phyloP scores from a whole-genome alignment of 2,888 invertebrate genomes.

The Caenorhabditis afra region DNA sequence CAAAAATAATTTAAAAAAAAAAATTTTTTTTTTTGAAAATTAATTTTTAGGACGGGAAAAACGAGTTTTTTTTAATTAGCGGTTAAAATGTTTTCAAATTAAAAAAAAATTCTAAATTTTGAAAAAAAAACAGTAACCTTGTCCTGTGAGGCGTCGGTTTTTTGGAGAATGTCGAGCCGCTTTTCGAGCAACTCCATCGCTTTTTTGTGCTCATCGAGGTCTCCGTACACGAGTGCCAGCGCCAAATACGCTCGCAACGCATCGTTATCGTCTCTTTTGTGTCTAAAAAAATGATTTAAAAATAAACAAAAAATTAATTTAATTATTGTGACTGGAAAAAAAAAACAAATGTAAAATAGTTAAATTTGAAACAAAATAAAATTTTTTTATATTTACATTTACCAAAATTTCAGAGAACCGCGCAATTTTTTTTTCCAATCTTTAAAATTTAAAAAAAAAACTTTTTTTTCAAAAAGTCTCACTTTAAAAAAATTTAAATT shows the following conservation, averaged over 20 bases:
- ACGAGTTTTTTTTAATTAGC: background rate
- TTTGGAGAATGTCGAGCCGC: conserved; percentile 22
- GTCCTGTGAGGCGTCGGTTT: conserved; percentile 5
- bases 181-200: conserved; percentile 24
- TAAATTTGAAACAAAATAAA: too few species aligned
- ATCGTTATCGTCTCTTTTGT: conserved; percentile 31
- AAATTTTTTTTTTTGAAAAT: background rate
- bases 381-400: background rate
- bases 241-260: conserved; percentile 27
- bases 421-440: too few species aligned
- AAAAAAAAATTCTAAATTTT: background rate
- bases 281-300: conserved; percentile 10
- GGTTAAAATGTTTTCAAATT: too few species aligned
- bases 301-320: too few species aligned
- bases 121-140: conserved; percentile 1
- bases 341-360: too few species aligned
- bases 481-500: background rate
- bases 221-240: conserved; percentile 36
- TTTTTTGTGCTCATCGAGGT: conserved; percentile 11
- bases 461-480: too few species aligned
- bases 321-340: too few species aligned
- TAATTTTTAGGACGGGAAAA: background rate
- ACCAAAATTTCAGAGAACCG: background rate
- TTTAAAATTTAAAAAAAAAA: background rate
- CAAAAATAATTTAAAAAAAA: too few species aligned